Base-by-base conservation (phyloP, 2,888 invertebrate species). In the Leptopilina drosophilae region DNA sequence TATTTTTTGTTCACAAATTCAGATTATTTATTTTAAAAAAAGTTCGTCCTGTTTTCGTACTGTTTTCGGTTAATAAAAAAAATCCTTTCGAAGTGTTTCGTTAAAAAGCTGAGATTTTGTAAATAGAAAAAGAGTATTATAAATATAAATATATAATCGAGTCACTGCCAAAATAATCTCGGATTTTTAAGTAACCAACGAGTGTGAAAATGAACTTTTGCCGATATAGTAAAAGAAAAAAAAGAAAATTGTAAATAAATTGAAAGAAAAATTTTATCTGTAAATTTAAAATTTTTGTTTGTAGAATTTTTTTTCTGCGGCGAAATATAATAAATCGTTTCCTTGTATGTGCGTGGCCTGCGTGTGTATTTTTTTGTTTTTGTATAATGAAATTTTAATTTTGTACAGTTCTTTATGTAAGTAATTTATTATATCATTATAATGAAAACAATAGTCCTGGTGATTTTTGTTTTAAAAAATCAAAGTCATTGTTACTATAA, bases 401-500 rank as follows among this genome's bases (percentile, higher is more conserved):
- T 12, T 64, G 46, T 42, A 77, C n/a, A 40, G 40, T 49, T n/a
- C 7, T 59, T 20, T 0, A 12, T 53, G 42, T 9, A 9, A 33
- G 64, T 64, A 64, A 64, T 64, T 64, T 64, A 64, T 64, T 64
- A 15, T 33, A 15, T 33, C n/a, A n/a, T n/a, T n/a, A 62, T 62
- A 64, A 33, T 14, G 5, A 20, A 64, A 64, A 14, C 64, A 40
- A 64, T 64, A 64, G 64, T 64, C 64, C 64, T 26, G 64, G 64
- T 64, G 64, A 64, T 64, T 64, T 64, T 64, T 64, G 64, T 59
- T n/a, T 42, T 67, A 62, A 53, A 26, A 15, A 62, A 15, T 20
- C 62, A 62, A 49, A 49, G 15, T 56, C 73, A 81, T 75, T 77
- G 76, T 78, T 77, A 49, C 79, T 77, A 79, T 73, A 67, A 42